phyloP scores from a whole-genome alignment of 92 coral and sea anemone genomes.

The Ricordea florida region DNA sequence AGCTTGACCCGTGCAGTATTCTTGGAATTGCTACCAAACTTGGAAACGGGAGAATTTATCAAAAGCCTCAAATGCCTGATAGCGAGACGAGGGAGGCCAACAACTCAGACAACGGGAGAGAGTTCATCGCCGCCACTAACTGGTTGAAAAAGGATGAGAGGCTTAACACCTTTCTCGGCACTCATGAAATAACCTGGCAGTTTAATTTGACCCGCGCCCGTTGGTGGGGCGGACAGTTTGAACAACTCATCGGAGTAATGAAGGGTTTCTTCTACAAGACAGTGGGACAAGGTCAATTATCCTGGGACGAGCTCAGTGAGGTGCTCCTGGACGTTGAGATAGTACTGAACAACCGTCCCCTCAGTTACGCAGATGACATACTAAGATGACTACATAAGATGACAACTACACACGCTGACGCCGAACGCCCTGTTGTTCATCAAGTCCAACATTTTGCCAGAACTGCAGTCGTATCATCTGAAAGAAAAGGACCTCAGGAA shows the following conservation, averaged over 20 bases:
- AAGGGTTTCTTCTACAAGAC: constrained; percentile 41
- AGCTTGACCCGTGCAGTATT: constrained; percentile 33
- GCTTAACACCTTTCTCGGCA: constrained; percentile 16
- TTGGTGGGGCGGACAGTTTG: constrained; percentile 61
- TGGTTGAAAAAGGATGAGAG: constrained; percentile 43
- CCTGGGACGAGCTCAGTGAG: constrained; percentile 42
- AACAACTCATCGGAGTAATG: constrained; percentile 41
- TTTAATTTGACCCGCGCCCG: constrained; percentile 33
- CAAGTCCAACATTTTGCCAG: constrained; percentile 43
- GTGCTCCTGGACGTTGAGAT: constrained; percentile 45
- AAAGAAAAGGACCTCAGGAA: constrained; percentile 41
- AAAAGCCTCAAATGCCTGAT: constrained; percentile 45
- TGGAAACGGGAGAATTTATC: constrained; percentile 46
- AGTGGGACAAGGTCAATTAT: constrained; percentile 6
- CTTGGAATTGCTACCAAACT: constrained; percentile 34
- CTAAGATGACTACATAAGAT: no score
- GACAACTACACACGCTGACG: constrained; percentile 46
- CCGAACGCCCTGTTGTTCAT: constrained; percentile 42
- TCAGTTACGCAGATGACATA: constrained; percentile 41
- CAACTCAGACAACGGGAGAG: constrained; percentile 49
- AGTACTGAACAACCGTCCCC: constrained; percentile 41
- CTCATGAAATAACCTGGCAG: constrained; percentile 32
- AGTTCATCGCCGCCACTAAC: constrained; percentile 45
- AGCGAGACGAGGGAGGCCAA: constrained; percentile 52
- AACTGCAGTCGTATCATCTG: constrained; percentile 21